Percentiles rank a stretch among this genome's conserved stretches.
phyloP scores from a whole-genome alignment of 2,113 vertebrate genomes.

The Aspidoscelis tigris region DNA sequence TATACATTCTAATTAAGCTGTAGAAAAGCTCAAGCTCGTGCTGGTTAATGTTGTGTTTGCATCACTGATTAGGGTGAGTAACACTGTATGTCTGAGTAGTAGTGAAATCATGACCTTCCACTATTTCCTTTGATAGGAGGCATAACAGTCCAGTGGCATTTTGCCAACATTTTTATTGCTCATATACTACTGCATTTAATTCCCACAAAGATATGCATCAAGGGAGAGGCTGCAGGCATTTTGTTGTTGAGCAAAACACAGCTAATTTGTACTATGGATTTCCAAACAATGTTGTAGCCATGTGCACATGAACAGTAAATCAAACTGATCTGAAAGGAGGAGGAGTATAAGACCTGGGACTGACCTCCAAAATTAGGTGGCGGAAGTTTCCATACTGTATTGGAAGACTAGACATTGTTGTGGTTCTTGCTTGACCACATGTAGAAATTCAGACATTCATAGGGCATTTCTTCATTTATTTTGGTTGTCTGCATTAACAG shows the following conservation, averaged over 20 bases:
- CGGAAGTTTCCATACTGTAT: not conserved
- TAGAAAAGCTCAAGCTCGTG: not conserved
- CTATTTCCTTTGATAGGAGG: not conserved
- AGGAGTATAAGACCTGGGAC: not conserved
- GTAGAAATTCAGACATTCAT: not conserved
- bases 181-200: slow-evolving; percentile 1
- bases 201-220: not conserved
- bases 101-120: not conserved
- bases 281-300: slow-evolving; percentile 10
- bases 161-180: not conserved
- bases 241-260: not conserved
- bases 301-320: not conserved
- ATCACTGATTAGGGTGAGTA: not conserved
- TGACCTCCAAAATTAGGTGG: not conserved
- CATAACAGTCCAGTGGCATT: not conserved
- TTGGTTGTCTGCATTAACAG: not conserved
- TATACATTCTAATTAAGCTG: not conserved
- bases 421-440: not conserved
- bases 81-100: not conserved
- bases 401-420: not conserved
- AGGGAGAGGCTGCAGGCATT: not conserved
- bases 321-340: not conserved
- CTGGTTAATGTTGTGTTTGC: not conserved
- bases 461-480: not conserved
- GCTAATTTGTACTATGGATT: not conserved